Percentiles rank a stretch among this genome's conserved stretches.
These are phyloP conservation scores for Dinocampus coccinellae DNA, from an alignment of 2,888 invertebrate species.

Conservation along the genomic window DNA sequence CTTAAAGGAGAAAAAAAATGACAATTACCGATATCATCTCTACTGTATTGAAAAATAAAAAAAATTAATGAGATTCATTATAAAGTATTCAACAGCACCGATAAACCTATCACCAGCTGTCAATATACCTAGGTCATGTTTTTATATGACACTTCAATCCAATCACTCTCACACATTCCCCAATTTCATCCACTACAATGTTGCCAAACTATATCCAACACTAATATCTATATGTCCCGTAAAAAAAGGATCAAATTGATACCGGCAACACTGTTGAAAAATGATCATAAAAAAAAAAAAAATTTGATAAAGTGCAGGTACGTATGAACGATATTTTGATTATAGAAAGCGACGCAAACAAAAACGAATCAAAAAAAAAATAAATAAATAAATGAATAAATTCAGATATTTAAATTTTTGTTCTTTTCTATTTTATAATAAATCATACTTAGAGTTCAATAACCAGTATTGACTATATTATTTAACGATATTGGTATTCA, in stretches of 20 bases:
- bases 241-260: background rate
- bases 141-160: too few relatives aligned
- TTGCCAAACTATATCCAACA: background rate
- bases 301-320: background rate
- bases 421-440: constrained; percentile 26
- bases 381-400: background rate
- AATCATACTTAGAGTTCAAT: constrained; percentile 6
- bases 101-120: too few relatives aligned
- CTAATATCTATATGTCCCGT: background rate
- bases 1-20: too few relatives aligned
- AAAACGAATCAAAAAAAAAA: background rate
- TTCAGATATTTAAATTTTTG: background rate
- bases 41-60: too few relatives aligned
- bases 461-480: background rate
- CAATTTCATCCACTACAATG: background rate
- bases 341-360: background rate
- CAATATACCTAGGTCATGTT: too few relatives aligned
- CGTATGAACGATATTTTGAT: background rate
- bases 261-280: background rate
- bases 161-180: background rate
- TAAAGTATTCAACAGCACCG: too few relatives aligned
- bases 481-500: constrained; percentile 34
- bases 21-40: too few relatives aligned
- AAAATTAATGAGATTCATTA: too few relatives aligned
- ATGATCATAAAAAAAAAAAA: too few relatives aligned